A percentile compares a stretch with the other conserved stretches of the same genome.
Conservation (phyloP, 2,888 invertebrate genomes). For the Nemotelus pantherinus region DNA sequence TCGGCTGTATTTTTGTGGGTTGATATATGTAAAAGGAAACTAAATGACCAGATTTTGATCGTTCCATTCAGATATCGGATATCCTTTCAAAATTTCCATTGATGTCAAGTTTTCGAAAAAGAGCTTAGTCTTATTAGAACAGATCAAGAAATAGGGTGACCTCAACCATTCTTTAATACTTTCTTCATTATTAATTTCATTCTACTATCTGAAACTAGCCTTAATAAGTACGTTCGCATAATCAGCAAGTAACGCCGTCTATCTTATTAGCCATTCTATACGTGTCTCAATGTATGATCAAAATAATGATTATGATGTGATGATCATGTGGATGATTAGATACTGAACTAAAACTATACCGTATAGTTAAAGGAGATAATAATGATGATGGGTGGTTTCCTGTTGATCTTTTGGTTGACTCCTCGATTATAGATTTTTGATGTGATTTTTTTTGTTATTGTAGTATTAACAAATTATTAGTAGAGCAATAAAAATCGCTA, state of each 20-base stretch:
- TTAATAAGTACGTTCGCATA: neutral
- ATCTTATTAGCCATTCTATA: neutral
- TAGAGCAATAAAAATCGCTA: too few species aligned
- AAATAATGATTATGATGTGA: slow-evolving; percentile 15
- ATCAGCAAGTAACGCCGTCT: neutral
- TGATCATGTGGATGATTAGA: slow-evolving; percentile 27
- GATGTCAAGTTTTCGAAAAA: too few species aligned
- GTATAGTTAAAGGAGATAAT: slow-evolving; percentile 23
- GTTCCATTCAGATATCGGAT: too few species aligned
- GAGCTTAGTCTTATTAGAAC: too few species aligned
- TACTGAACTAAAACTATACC: slow-evolving; percentile 17
- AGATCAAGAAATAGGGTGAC: too few species aligned
- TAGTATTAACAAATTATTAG: too few species aligned
- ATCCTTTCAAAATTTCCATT: too few species aligned
- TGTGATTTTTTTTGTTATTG: too few species aligned
- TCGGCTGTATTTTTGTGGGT: too few species aligned
- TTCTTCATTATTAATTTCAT: neutral
- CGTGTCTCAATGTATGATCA: neutral
- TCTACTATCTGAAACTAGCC: neutral
- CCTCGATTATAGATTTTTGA: neutral
- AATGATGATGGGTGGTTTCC: slow-evolving; percentile 39
- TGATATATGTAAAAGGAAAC: too few species aligned
- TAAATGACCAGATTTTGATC: too few species aligned
- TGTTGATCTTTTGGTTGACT: slow-evolving; percentile 30
- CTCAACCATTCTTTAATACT: too few species aligned